These are phyloP conservation scores for Ceratothoa steindachneri DNA, from an alignment of 2,888 invertebrate genomes.

Conservation along the genomic window DNA sequence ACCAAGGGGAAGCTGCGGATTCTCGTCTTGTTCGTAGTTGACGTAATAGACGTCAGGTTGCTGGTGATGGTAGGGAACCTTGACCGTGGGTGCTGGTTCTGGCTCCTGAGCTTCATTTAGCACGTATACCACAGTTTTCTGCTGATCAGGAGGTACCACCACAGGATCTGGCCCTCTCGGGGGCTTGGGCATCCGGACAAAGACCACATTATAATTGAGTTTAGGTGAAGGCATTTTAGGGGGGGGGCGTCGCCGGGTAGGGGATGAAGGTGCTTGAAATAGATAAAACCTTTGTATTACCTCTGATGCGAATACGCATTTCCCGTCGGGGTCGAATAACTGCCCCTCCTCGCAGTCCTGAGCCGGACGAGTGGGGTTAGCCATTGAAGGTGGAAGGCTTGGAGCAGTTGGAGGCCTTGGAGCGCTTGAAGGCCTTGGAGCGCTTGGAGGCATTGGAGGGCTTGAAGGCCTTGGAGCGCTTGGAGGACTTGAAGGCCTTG, in stretches of 20 bases:
- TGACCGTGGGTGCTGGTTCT: slow-evolving; percentile 19
- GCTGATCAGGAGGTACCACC: slow-evolving; percentile 31
- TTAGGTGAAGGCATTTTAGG: slow-evolving; percentile 3
- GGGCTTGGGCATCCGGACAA: slow-evolving; percentile 15
- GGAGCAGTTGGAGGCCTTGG: too few species aligned
- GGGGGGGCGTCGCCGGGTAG: background rate
- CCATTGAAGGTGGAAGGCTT: too few species aligned
- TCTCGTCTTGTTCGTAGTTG: slow-evolving; percentile 23
- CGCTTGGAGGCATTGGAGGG: too few species aligned
- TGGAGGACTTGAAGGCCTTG: too few species aligned
- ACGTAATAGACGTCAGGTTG: slow-evolving; percentile 39
- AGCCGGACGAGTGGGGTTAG: too few species aligned
- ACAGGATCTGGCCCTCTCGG: slow-evolving; percentile 17
- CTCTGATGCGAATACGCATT: background rate
- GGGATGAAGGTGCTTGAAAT: background rate
- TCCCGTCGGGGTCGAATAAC: background rate
- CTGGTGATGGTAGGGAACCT: slow-evolving; percentile 23
- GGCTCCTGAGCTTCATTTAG: slow-evolving; percentile 22
- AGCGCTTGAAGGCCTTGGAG: too few species aligned
- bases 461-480: too few species aligned
- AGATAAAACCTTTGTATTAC: background rate
- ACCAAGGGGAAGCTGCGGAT: slow-evolving; percentile 19
- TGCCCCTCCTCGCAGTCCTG: background rate
- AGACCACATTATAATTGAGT: slow-evolving; percentile 18
- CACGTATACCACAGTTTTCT: slow-evolving; percentile 38